Base-by-base conservation (phyloP, 2,797 vertebrate genomes). In the Rhodeus uyekii region DNA sequence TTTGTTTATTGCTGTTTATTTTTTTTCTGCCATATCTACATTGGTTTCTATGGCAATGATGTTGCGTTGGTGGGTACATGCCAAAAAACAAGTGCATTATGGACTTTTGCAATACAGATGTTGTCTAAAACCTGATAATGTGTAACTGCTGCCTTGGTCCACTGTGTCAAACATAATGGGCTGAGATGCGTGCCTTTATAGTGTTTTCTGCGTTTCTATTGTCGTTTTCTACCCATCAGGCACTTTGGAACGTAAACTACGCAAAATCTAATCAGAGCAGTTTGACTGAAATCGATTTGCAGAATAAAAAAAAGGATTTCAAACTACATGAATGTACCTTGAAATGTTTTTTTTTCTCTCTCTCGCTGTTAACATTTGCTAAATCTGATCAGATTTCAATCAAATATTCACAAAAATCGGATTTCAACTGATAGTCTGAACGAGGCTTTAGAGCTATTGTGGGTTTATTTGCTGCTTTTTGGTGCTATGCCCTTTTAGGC, bases 401-500 rank as follows among this genome's bases (percentile, higher is more conserved):
- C 5, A 5, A 13, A 27, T 14, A 29, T 27, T 24, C 55, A 27
- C 24, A 58, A 14, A n/a, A 55, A 27, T 29, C 5, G 5, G 2
- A 7, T 60, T 60, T 60, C 24, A 24, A 29, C 55, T 60, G 55
- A 60, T 2, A 1, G 55, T 27, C 12, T 58, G 55, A 58, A 58
- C 2, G 1, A 58, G 55, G 55, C 55, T 27, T 7, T 13, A 50
- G 14, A 64, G 29, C 42, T 71, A 18, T 29, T 69, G 12, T 44
- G 53, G 39, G 29, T 71, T 72, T 46, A 12, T 79, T 68, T 79
- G 50, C n/a, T 68, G 46, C 34, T 48, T 53, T 78, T 27, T 78
- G 63, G 63, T 55, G 46, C 46, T 48, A 36, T 73, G 69, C 29
- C 12, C n/a, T 67, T 65, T 53, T 50, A 38, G 46, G 34, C 46